Evolutionary conservation across 2,113 vertebrate species (phyloP).

Genomic region (Kryptolebias marmoratus): DNA sequence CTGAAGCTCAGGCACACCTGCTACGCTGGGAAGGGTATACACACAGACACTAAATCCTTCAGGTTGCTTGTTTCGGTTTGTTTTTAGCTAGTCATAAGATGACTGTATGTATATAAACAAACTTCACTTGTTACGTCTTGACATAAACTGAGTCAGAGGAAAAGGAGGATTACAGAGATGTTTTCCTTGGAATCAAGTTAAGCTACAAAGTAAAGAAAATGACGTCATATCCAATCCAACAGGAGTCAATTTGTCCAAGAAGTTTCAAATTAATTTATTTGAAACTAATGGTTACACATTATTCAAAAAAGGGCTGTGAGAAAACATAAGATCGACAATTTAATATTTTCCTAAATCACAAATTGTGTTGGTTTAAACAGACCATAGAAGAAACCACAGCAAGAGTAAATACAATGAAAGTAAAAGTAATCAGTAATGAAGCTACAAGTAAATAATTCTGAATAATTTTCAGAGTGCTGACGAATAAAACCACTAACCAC

Average conservation of each 20-base stretch:
- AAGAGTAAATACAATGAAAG: too few relatives aligned
- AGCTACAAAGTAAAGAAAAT: not conserved
- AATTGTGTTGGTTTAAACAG: too few relatives aligned
- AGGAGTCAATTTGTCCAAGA: too few relatives aligned
- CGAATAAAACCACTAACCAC: too few relatives aligned
- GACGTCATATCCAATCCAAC: too few relatives aligned
- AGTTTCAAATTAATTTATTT: not conserved
- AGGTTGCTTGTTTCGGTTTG: conserved; percentile 19
- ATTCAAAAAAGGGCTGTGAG: not conserved
- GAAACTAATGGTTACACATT: not conserved
- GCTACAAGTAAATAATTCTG: not conserved
- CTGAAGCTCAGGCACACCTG: conserved; percentile 63
- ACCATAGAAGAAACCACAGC: too few relatives aligned
- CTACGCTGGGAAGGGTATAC: conserved; percentile 28
- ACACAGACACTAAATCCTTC: not conserved
- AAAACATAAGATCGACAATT: not conserved
- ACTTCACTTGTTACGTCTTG: not conserved
- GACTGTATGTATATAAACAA: not conserved
- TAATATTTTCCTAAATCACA: not conserved
- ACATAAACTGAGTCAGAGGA: too few relatives aligned
- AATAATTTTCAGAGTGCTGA: too few relatives aligned
- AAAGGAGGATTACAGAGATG: too few relatives aligned
- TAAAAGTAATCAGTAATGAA: not conserved
- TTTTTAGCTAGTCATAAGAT: conserved; percentile 16
- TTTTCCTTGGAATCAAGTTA: not conserved